Percentiles rank a stretch among this genome's conserved stretches.
These are phyloP conservation scores for Drosophila asahinai DNA, from an alignment of 1,140 invertebrate species.

Conservation along the genomic window DNA sequence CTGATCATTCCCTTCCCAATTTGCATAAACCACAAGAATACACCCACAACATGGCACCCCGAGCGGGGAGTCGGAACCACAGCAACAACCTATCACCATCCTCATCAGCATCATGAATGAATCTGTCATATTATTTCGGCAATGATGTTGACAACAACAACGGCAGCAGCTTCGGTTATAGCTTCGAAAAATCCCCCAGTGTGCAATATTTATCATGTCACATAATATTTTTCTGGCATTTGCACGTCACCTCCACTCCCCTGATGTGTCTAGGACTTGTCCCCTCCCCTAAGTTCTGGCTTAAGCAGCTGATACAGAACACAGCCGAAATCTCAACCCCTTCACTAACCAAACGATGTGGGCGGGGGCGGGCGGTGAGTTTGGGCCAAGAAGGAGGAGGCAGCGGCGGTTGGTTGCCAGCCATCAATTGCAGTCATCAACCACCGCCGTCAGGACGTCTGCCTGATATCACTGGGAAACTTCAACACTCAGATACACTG, in stretches of 20 bases:
- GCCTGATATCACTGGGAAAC: constrained; percentile 40
- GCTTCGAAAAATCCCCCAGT: constrained; percentile 59
- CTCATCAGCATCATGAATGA: constrained; percentile 67
- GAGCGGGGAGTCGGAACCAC: constrained; percentile 26
- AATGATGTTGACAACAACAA: constrained; percentile 70
- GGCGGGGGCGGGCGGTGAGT: constrained; percentile 43
- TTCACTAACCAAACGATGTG: constrained; percentile 65
- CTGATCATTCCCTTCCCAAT: constrained; percentile 3
- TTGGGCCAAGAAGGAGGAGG: not conserved
- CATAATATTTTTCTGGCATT: constrained; percentile 84
- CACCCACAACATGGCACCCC: constrained; percentile 39
- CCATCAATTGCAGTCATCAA: constrained; percentile 83
- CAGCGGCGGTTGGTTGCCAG: constrained; percentile 44
- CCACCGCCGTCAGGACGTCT: constrained; percentile 73
- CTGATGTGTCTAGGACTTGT: constrained; percentile 2
- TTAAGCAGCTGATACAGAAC: constrained; percentile 70
- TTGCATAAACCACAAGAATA: constrained; percentile 27
- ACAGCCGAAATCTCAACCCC: constrained; percentile 73
- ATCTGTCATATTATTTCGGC: constrained; percentile 84
- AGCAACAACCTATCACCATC: constrained; percentile 37
- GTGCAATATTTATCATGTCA: constrained; percentile 83
- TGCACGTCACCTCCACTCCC: constrained; percentile 67
- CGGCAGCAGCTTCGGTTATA: constrained; percentile 28
- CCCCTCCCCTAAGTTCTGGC: constrained; percentile 7
- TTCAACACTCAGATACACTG: constrained; percentile 15